phyloP scores from a whole-genome alignment of 2,797 vertebrate genomes.

The Trachurus trachurus region DNA sequence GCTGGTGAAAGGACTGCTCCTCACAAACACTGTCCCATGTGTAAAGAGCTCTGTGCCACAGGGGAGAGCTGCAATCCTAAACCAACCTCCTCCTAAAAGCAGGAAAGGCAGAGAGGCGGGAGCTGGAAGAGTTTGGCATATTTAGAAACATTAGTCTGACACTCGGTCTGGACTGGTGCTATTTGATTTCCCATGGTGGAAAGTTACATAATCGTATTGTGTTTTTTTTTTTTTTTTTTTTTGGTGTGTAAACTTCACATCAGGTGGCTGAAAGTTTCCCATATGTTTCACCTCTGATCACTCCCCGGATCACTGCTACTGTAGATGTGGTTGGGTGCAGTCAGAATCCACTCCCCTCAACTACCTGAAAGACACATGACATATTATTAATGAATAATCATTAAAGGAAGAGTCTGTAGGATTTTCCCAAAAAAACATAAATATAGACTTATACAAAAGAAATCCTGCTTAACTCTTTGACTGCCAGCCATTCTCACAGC shows the following conservation, averaged over 20 bases:
- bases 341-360: neutral
- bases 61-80: slow-evolving; percentile 28
- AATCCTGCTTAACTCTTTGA: no score
- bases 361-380: no score
- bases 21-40: slow-evolving; percentile 22
- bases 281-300: neutral
- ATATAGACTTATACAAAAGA: no score
- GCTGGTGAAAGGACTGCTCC: slow-evolving; percentile 28
- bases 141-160: neutral
- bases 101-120: neutral
- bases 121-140: neutral
- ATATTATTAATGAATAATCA: no score
- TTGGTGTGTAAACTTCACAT: no score
- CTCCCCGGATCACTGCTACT: neutral
- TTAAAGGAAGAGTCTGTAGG: no score
- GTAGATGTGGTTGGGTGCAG: neutral
- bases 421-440: no score
- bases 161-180: neutral
- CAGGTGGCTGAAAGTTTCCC: neutral
- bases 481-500: no score
- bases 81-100: neutral
- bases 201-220: neutral
- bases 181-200: neutral
- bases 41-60: slow-evolving; percentile 15
- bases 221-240: no score